Percentiles rank a stretch among this genome's conserved stretches.
phyloP scores from a whole-genome alignment of 2,113 vertebrate species.

The Cebus imitator region DNA sequence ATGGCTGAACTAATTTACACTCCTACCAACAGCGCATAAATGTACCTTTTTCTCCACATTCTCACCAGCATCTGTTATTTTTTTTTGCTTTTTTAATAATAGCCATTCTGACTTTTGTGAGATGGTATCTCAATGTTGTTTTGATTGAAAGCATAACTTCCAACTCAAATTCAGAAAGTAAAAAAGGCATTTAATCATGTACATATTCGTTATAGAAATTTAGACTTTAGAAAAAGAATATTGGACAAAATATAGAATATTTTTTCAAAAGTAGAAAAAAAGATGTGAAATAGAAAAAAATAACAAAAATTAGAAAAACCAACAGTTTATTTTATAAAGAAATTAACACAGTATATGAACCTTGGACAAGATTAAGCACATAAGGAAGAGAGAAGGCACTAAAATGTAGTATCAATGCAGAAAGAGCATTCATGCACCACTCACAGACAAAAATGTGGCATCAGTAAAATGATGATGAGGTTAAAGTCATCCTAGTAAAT shows the following conservation, averaged over 20 bases:
- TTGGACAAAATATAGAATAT: not conserved
- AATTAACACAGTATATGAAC: not conserved
- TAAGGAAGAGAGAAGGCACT: not conserved
- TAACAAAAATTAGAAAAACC: not conserved
- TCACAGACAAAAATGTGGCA: not conserved
- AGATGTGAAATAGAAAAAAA: not conserved
- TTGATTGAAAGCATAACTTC: not conserved
- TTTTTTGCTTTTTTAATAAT: too few species aligned
- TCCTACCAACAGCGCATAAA: too few species aligned
- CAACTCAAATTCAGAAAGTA: not conserved
- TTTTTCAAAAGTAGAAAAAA: not conserved
- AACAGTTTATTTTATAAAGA: not conserved
- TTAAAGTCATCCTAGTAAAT: not conserved
- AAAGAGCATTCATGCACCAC: not conserved
- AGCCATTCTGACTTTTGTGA: too few species aligned
- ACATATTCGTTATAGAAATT: not conserved
- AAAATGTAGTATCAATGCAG: not conserved
- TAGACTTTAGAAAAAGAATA: not conserved
- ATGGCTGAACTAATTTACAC: too few species aligned
- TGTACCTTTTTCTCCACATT: too few species aligned
- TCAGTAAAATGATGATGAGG: not conserved
- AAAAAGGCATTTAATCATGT: not conserved
- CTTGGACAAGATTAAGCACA: not conserved
- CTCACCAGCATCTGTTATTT: too few species aligned
- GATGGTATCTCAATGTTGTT: too few species aligned